These are phyloP conservation scores for Drosophila mercatorum DNA, from an alignment of 2,888 invertebrate genomes.

Conservation along the genomic window DNA sequence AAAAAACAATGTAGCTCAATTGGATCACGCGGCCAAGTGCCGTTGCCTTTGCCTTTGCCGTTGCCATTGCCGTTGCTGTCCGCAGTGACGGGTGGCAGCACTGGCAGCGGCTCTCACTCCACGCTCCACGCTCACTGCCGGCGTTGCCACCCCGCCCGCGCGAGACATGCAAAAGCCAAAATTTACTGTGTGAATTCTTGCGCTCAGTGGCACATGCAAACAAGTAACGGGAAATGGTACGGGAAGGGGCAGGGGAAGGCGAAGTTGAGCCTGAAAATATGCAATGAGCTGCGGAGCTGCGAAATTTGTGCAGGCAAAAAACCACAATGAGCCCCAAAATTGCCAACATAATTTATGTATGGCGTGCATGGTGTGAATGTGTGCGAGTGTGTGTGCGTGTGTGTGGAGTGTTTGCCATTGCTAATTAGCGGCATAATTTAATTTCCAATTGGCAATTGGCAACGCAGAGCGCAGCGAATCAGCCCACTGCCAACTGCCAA, in stretches of 20 bases:
- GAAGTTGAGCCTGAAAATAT: constrained; percentile 46
- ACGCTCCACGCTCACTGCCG: not conserved
- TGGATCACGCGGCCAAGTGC: constrained; percentile 51
- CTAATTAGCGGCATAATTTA: constrained; percentile 78
- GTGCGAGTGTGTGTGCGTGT: constrained; percentile 1
- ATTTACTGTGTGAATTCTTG: constrained; percentile 72
- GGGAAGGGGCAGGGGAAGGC: constrained; percentile 1
- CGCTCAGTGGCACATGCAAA: constrained; percentile 54
- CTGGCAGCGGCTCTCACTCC: not conserved
- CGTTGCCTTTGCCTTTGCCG: not conserved
- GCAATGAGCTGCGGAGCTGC: constrained; percentile 29
- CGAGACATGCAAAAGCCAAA: constrained; percentile 31
- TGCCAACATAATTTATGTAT: constrained; percentile 74
- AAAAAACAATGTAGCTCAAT: constrained; percentile 74
- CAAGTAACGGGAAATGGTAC: constrained; percentile 5
- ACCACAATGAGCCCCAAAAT: constrained; percentile 74
- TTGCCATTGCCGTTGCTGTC: not conserved
- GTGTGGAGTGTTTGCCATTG: constrained; percentile 32
- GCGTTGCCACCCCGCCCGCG: not conserved
- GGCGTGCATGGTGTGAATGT: constrained; percentile 8
- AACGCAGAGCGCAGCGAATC: constrained; percentile 19
- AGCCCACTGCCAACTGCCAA: not conserved
- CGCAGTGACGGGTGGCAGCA: constrained; percentile 3
- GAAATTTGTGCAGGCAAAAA: constrained; percentile 33
- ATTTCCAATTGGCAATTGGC: constrained; percentile 68